Evolutionary conservation across 2,888 invertebrate species (phyloP), one percentile per base, ranked within the genome.

Genomic region (Sphaerophoria rueppellii): DNA sequence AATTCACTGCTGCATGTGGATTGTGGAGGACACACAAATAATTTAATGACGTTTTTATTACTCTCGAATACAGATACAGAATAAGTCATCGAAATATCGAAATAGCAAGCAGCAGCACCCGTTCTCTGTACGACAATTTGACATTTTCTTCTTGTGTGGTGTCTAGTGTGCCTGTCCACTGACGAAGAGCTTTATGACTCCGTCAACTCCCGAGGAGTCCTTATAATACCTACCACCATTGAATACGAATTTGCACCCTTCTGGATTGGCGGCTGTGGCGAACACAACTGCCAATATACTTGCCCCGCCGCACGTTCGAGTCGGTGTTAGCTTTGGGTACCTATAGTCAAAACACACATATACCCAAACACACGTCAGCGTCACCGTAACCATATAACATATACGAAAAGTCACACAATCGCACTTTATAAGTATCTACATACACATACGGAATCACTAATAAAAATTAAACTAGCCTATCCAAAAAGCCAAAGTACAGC

Each of bases 401-500:
- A 37, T 54, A 65, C 46, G 12, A 63, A 43, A 35, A 34, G 48
- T 61, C 75, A 69, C 11, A 52, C 67, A 67, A 54, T 40, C 40
- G 40, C 67, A 67, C 40, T 34, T 16, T 50, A 72, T 71, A 67
- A 35, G 72, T 63, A 80, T 72, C 24, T 24, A 24, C 24, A 24
- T 2, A 24, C 24, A 88, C 82, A 88, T 87, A 88, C 87, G 87
- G 87, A 88, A 87, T 88, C 88, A 88, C 88, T 89, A 88, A 89
- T 89, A 89, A 89, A 89, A 89, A 88, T 89, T 88, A 89, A 89
- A 88, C 88, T 87, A 87, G 87, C 88, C 87, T 87, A 87, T 85
- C 82, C 87, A 87, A 82, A 90, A 90, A 91, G 90, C 90, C 90
- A 91, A 91, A 91, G 91, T 91, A 91, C 91, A 90, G 91, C 91